Conservation (phyloP, 2,888 invertebrate species). For the Melanotus villosus region DNA sequence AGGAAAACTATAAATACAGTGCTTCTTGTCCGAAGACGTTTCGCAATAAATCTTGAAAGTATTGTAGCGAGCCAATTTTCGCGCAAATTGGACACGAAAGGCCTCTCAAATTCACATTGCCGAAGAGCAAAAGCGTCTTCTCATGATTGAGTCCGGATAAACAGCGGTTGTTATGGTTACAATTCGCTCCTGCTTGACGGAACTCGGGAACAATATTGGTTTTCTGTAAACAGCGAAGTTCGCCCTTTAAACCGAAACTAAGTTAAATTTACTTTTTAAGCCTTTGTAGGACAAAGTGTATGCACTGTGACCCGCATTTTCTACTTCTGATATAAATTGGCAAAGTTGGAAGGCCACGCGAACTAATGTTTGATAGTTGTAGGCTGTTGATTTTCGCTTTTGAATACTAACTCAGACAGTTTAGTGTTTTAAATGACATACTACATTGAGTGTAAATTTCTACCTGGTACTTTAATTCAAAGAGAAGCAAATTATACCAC, state of each 20-base stretch:
- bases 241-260: slow-evolving; percentile 19
- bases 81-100: slow-evolving; percentile 3
- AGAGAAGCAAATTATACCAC: no score
- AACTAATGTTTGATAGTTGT: background rate
- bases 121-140: background rate
- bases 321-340: background rate
- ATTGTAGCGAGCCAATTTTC: background rate
- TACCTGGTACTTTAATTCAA: no score
- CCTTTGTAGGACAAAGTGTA: background rate
- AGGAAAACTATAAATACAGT: background rate
- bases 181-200: slow-evolving; percentile 18
- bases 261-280: slow-evolving; percentile 22
- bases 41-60: slow-evolving; percentile 13
- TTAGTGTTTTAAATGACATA: no score
- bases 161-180: slow-evolving; percentile 19
- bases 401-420: no score
- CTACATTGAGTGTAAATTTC: no score
- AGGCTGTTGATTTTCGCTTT: no score
- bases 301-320: background rate
- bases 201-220: slow-evolving; percentile 20
- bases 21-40: background rate
- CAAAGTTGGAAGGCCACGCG: background rate
- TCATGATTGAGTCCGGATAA: slow-evolving; percentile 10
- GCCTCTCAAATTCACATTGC: background rate
- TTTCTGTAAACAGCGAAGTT: slow-evolving; percentile 18